Evolutionary conservation across 1,140 invertebrate species (phyloP), one percentile per base, ranked within the genome.

Genomic region (fruit fly (Drosophila melanogaster)): DNA sequence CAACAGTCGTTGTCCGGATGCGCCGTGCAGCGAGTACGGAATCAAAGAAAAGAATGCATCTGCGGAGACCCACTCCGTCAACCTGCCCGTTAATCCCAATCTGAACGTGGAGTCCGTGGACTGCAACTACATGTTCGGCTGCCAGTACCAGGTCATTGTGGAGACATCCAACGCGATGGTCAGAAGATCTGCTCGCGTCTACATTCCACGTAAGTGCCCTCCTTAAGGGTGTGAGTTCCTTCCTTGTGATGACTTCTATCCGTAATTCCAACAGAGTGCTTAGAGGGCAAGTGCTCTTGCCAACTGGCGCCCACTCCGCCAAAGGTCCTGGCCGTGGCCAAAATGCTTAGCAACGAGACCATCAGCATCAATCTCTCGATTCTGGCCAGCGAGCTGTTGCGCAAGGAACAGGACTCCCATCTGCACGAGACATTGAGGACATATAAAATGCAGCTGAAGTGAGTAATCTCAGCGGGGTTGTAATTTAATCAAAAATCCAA

Each of bases 71-170:
- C 62, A 50, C 2, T 71, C 67, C 15, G 55, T 90, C 0, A 65
- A 75, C 22, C 49, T 91, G 64, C 90, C 90, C 0, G 65, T 81
- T 0, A 87, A 74, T 24, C 90, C 90, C 8, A 90, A 77, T 37
- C 47, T 67, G 24, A 84, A 78, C 47, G 79, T 91, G 15, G 90
- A 91, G 41, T 67, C 77, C 0, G 49, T 69, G 14, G 90, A 91
- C 10, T 91, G 90, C 54, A 91, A 79, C 44, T 91, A 87, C 26
- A 91, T 91, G 85, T 91, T 90, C 15, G 90, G 79, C 2, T 91
- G 90, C 24, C 74, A 81, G 33, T 91, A 91, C 46, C 77, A 81
- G 12, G 69, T 91, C 0, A 85, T 76, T 1, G 90, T 91, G 69
- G 90, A 91, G 53, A 90, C 86, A 1, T 85, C 90, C 0, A 91